Base-by-base conservation (phyloP, 2,113 vertebrate species). In the Coregonus clupeaformis region DNA sequence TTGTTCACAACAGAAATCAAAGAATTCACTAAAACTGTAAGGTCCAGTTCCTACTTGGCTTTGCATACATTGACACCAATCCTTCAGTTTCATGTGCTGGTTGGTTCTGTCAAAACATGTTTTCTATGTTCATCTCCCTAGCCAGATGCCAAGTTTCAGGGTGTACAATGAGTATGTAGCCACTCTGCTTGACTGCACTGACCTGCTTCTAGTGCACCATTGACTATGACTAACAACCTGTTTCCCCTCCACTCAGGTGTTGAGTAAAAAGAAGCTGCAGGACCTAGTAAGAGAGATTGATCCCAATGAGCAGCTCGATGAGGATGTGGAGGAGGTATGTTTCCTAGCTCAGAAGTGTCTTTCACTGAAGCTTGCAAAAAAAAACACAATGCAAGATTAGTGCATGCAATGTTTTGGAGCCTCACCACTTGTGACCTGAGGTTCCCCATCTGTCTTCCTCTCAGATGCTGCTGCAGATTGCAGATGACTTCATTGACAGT, bases 401-500 rank as follows among this genome's bases (percentile, higher is more conserved):
- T 52, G 12, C 49, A 52, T 52, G 16, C 20, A 22, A n/a, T n/a
- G 20, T 22, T 24, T 24, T 24, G 36, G 3, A 24, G 67, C 4
- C 2, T 4, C n/a, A 20, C 7, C n/a, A 18, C 20, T 45, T 36
- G 16, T 45, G 25, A 65, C 25, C 25, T n/a, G 7, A 25, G 1
- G 18, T 25, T 24, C 63, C 13, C 27, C 69, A 59, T 69, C 24
- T 81, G 36, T 66, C 25, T 22, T 49, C 6, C 9, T 71, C 20
- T 3, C 89, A 99, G 98, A 98, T 99, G 97, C 93, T 99, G 86
- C 85, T 99, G 75, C 98, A 99, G 85, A 99, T 99, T 0, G 98
- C 97, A 0, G 98, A 99, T 69, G 98, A 99, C 81, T 99, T 99
- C 85, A 99, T 99, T 0, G 98, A 99, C 90, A 99, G 96, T 0